Evolutionary conservation across 2,888 invertebrate species (phyloP), one percentile per base, ranked within the genome.

Genomic region (Aromia moschata): DNA sequence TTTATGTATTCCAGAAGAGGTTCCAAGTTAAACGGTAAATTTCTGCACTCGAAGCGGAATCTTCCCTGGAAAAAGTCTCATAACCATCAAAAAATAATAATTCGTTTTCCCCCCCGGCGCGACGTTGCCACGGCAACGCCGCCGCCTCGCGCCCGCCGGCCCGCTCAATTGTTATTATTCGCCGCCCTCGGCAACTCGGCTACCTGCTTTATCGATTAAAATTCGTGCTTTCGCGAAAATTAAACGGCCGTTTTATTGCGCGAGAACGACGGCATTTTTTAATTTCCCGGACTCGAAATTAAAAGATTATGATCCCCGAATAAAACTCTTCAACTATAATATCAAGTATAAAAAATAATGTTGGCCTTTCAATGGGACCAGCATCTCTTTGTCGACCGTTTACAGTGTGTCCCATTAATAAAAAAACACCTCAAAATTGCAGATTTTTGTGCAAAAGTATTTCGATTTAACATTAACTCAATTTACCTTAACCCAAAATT

Each of bases 51-150:
- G 59, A 72, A 68, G 59, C 63, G 55, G 65, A 67, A 67, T 70
- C 69, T 68, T 66, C 68, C 59, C 57, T 58, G 64, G 64, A 69
- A 73, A 76, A 77, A 76, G 69, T 73, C 76, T 77, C 77, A 77
- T 78, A 78, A 78, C 78, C 78, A 78, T 78, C 77, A 78, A 78
- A 79, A 78, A 76, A 77, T 78, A 77, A 79, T 78, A 77, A 77
- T 76, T 77, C 72, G 68, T 70, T 73, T 74, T 75, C 77, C 74
- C 74, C 73, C 67, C 69, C 70, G 62, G 56, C 59, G 61, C n/a
- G n/a, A n/a, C n/a, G 75, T 77, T 65, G 69, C 67, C 71, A 69
- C 70, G 73, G 70, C 60, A 59, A 76, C 75, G 68, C 58, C 61
- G 60, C 56, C 55, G 46, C 44, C 63, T 58, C 54, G 57, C 57